A percentile compares a stretch with the other conserved stretches of the same genome.
phyloP scores from a whole-genome alignment of 2,797 vertebrate species.

The Propithecus deckenii region DNA sequence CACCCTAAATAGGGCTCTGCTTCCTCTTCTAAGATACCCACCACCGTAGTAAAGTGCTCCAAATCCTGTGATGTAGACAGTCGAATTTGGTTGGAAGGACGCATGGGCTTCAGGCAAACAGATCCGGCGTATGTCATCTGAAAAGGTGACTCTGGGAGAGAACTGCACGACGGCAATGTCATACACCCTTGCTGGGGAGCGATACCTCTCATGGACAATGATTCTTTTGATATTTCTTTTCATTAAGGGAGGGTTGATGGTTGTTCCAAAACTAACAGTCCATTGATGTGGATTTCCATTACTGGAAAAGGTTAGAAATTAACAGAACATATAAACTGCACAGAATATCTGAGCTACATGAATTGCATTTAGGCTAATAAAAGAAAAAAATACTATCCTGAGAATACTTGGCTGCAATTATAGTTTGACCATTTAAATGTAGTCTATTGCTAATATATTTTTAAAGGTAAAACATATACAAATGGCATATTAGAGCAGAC shows the following conservation, averaged over 20 bases:
- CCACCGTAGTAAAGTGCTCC: conserved; percentile 83
- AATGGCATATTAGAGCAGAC: not conserved
- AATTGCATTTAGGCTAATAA: not conserved
- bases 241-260: conserved; percentile 81
- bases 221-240: conserved; percentile 82
- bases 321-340: not conserved
- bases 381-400: not conserved
- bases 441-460: conserved; percentile 4
- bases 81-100: conserved; percentile 78
- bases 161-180: conserved; percentile 86
- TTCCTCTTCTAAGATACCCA: conserved; percentile 66
- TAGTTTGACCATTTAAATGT: not conserved
- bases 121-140: conserved; percentile 76
- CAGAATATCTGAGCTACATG: not conserved
- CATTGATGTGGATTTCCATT: conserved; percentile 79
- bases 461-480: not conserved
- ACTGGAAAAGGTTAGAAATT: conserved; percentile 58
- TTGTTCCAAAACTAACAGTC: conserved; percentile 87
- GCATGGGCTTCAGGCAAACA: conserved; percentile 85
- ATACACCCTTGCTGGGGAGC: conserved; percentile 77
- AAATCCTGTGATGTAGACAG: conserved; percentile 87
- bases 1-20: not conserved
- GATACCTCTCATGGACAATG: conserved; percentile 84
- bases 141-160: conserved; percentile 81
- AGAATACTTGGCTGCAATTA: not conserved